phyloP scores from a whole-genome alignment of 2,797 vertebrate species.

The Trematomus bernacchii region DNA sequence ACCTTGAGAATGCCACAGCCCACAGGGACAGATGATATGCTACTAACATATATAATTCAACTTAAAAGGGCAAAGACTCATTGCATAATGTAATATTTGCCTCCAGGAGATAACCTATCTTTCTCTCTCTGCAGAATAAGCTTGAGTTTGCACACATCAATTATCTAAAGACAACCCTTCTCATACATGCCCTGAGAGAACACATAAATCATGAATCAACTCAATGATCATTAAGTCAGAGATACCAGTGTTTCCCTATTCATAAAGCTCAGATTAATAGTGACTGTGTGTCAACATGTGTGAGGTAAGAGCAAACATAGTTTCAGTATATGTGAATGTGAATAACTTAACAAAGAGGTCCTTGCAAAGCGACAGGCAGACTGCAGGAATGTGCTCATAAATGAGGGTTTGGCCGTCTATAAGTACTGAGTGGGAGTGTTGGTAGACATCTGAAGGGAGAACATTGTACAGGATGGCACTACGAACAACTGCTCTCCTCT shows the following conservation, averaged over 20 bases:
- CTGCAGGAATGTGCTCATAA: conserved; percentile 8
- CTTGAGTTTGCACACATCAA: conserved; percentile 10
- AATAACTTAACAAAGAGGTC: conserved; percentile 15
- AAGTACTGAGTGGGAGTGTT: conserved; percentile 43
- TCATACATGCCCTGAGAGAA: conserved; percentile 7
- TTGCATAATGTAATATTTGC: conserved; percentile 40
- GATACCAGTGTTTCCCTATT: conserved; percentile 29
- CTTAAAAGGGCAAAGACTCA: conserved; percentile 32
- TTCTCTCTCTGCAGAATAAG: conserved; percentile 11
- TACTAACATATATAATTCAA: background rate
- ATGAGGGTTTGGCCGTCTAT: conserved; percentile 46
- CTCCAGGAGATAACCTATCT: conserved; percentile 26
- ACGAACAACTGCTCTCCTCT: conserved; percentile 47
- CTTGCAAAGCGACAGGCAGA: conserved; percentile 3
- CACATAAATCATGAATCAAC: conserved; percentile 47
- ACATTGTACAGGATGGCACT: conserved; percentile 54
- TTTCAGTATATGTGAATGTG: conserved; percentile 2
- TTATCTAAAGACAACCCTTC: background rate
- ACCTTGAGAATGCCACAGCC: background rate
- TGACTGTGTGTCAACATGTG: background rate
- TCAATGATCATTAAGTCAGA: conserved; percentile 27
- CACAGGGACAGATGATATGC: conserved; percentile 9
- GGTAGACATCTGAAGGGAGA: background rate
- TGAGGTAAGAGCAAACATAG: conserved; percentile 41
- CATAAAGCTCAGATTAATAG: conserved; percentile 24